Evolutionary conservation across 2,797 vertebrate genomes (phyloP).

Genomic region (Enteromius treurensis): DNA sequence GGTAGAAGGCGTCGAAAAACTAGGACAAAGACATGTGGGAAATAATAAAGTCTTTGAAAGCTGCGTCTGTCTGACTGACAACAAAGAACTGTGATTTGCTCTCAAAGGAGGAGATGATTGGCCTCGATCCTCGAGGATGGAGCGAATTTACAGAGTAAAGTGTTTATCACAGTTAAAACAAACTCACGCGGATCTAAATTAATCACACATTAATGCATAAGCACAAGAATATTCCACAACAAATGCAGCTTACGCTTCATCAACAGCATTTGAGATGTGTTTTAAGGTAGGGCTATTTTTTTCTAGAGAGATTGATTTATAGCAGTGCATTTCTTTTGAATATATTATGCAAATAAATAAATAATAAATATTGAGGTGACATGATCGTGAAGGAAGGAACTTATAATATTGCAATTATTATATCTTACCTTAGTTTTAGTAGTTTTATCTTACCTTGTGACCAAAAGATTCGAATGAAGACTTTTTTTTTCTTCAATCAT

Average conservation of each 20-base stretch:
- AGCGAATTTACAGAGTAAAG: background rate
- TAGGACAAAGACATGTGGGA: conserved; percentile 43
- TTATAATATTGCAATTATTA: background rate
- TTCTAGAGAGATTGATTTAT: background rate
- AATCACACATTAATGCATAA: background rate
- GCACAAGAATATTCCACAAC: too few relatives aligned
- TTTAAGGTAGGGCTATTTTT: background rate
- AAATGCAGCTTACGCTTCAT: background rate
- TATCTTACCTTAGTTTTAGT: background rate
- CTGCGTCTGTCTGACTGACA: conserved; percentile 14
- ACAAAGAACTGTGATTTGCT: conserved; percentile 13
- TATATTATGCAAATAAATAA: background rate
- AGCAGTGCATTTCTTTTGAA: background rate
- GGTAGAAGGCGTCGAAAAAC: conserved; percentile 33
- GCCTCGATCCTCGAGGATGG: conserved; percentile 15
- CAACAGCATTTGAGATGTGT: background rate
- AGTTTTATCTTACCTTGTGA: background rate
- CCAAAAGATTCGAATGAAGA: background rate
- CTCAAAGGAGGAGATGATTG: conserved; percentile 39
- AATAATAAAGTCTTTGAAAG: conserved; percentile 41
- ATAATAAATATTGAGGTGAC: conserved; percentile 24
- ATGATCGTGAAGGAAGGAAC: too few relatives aligned
- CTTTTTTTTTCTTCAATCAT: too few relatives aligned
- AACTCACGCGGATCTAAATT: background rate
- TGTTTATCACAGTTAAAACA: background rate